Conservation (phyloP, 2,113 vertebrate species). For the Scophthalmus maximus region DNA sequence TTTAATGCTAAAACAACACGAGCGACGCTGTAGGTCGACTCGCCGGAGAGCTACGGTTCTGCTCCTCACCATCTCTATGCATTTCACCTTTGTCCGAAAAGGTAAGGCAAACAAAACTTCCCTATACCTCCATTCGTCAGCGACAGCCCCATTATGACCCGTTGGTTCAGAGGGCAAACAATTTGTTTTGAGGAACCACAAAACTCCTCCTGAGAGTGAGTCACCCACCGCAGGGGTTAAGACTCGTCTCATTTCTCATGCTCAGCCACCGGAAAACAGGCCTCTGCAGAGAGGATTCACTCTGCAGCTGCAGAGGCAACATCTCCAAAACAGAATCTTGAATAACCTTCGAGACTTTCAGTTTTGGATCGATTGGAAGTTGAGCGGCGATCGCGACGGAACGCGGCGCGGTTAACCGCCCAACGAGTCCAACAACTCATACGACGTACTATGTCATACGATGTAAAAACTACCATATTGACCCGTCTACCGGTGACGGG, state of each 20-base stretch:
- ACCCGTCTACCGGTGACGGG: no score
- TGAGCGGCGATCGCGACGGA: no score
- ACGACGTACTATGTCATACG: no score
- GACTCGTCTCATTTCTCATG: slow-evolving; percentile 12
- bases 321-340: no score
- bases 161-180: slow-evolving; percentile 40
- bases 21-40: not conserved
- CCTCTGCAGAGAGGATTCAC: not conserved
- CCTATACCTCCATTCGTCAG: slow-evolving; percentile 31
- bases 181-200: slow-evolving; percentile 9
- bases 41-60: not conserved
- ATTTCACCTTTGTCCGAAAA: slow-evolving; percentile 22
- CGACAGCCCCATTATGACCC: not conserved
- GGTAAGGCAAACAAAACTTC: slow-evolving; percentile 31
- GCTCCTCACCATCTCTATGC: slow-evolving; percentile 1
- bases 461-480: no score
- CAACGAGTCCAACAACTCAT: no score
- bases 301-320: no score
- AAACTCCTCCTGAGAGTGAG: slow-evolving; percentile 20
- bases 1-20: no score
- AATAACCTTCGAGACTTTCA: no score
- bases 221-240: not conserved
- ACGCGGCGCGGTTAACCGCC: no score
- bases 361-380: no score
- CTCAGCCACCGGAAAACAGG: not conserved